Base-by-base conservation (phyloP, 92 coral and sea anemone species). In the Actinernus sp. region DNA sequence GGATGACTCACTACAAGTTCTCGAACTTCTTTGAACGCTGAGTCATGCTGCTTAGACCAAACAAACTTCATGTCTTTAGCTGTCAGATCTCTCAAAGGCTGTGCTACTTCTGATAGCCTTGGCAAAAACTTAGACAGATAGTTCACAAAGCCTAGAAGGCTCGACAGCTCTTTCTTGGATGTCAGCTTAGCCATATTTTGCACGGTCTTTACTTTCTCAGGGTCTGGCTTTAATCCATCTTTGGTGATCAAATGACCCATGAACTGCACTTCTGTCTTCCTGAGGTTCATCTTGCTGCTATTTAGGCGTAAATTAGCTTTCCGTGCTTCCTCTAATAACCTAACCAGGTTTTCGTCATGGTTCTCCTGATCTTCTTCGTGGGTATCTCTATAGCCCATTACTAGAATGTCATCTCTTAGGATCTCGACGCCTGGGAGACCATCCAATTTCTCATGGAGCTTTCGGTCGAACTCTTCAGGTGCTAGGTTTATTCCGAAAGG, bases 131-230 rank as follows among this genome's bases (percentile, higher is more conserved):
- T 78, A 11, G 85, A 57, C 22, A 76, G 49, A 36, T 71, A 71
- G 20, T 79, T 71, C 28, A 79, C 64, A 37, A 79, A 79, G 21
- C 81, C 81, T 24, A 79, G 86, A 19, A 79, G 80, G 49, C 83
- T 65, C 26, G 41, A 31, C 0, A 46, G 31, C 25, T 72, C 57
- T 30, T 70, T 23, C 58, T 70, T 70, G 38, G 23, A 21, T 11
- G 71, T 43, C 7, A 57, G 81, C 26, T 27, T 12, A 19, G 81
- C 63, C 81, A 60, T 64, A 2, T 63, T 43, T 16, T 10, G 22
- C 11, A 73, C 81, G 11, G 72, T 75, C 32, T 52, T 74, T 1
- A 65, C 65, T 17, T 75, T 75, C 2, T 45, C 78, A 0, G 65
- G 78, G 34, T 75, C 67, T 51, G 78, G 78, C 49, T 65, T 75